A percentile compares a stretch with the other conserved stretches of the same genome.
Evolutionary conservation across 2,113 vertebrate species (phyloP).

Genomic region (Emydocephalus ijimae): DNA sequence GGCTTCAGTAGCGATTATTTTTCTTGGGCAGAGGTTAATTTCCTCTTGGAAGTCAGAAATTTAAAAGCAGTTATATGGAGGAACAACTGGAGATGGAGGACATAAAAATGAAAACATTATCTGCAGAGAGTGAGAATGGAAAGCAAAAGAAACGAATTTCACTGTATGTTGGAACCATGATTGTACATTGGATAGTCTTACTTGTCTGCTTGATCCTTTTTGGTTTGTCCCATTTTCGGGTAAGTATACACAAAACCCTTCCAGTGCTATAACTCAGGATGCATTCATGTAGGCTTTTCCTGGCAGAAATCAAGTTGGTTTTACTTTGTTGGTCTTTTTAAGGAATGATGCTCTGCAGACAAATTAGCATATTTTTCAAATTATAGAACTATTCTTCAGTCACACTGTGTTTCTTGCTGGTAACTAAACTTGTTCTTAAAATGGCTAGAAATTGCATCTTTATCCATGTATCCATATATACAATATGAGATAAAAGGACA

Average conservation of each 20-base stretch:
- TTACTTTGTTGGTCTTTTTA: neutral
- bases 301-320: neutral
- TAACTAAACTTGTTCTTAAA: neutral
- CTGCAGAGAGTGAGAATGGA: neutral
- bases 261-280: neutral
- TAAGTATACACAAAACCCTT: constrained; percentile 1
- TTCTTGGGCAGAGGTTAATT: neutral
- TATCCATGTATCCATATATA: neutral
- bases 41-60: neutral
- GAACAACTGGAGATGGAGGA: constrained; percentile 11
- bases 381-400: neutral
- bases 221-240: constrained; percentile 11
- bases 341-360: neutral
- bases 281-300: neutral
- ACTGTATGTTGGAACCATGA: neutral
- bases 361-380: neutral
- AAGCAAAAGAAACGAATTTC: neutral
- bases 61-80: neutral
- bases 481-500: neutral
- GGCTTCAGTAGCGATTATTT: neutral
- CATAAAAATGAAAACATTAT: neutral
- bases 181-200: constrained; percentile 6
- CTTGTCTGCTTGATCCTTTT: neutral
- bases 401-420: neutral
- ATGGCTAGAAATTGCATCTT: neutral